Evolutionary conservation across 2,113 vertebrate genomes (phyloP), one percentile per base, ranked within the genome.

Genomic region (Arothron firmamentum): DNA sequence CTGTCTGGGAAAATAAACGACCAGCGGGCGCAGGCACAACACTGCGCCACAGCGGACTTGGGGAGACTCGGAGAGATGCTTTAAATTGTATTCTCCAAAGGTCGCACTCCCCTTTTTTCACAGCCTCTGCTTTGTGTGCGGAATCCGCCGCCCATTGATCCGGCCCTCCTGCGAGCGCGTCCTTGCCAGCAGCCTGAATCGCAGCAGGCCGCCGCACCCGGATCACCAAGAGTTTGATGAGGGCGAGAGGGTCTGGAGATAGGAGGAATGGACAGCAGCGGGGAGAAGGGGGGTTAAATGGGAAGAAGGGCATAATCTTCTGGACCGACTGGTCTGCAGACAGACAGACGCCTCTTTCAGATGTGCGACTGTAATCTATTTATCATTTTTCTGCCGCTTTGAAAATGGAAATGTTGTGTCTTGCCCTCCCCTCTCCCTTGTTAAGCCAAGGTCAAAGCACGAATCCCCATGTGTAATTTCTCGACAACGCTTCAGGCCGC

Each of bases 1-100:
- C 84, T 85, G 88, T 91, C 87, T 84, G 59, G 76, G 75, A 86
- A 86, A 90, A 87, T 87, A 86, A 88, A 90, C 81, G 82, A 90
- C 88, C 82, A 80, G 71, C 75, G 62, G 87, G 85, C 62, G 73
- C 66, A 77, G 67, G 56, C 82, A 19, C 85, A 77, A 85, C 71
- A 52, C 70, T 85, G 76, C 86, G 85, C 87, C 87, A 78, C 70
- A 80, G 77, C 87, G 85, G 87, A 89, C 89, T 89, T 79, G 79
- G 80, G 66, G 62, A 2, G 72, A 74, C 80, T 83, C 69, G 52
- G 75, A 76, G 78, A 85, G 86, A 85, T 74, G 80, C 80, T 88
- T 86, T 80, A 81, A 85, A 88, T 87, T 85, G 86, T 87, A 82
- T 89, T 88, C 84, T 87, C 82, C 70, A 90, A 91, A 91, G 91